Evolutionary conservation across 1,140 invertebrate genomes (phyloP), one percentile per base, ranked within the genome.

Genomic region (Coenobita brevimanus): DNA sequence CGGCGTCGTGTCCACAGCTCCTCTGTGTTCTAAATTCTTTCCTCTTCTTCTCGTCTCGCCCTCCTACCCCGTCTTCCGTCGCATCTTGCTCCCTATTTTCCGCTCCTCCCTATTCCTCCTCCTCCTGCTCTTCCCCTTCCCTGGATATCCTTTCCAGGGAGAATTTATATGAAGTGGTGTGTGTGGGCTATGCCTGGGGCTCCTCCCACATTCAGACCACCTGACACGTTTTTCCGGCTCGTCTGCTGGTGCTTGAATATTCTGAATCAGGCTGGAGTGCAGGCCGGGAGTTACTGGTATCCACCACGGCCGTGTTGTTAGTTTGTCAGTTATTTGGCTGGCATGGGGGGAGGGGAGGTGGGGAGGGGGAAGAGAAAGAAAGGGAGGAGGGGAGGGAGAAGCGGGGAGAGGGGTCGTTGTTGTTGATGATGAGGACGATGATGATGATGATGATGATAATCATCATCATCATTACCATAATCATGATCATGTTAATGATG

Each of bases 361-460:
- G n/a, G 73, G 27, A 76, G 3, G 24, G 27, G 1, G 41, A 0
- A 76, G 41, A 6, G 73, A 38, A 24, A 38, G 36, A 76, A 41
- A 76, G 73, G 24, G 41, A 15, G 46, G 73, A 76, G 73, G 46
- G 73, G 46, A 41, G 13, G 73, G 46, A 41, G 46, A 41, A 76
- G 73, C 36, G 73, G 43, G 69, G 36, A 15, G 21, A 2, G 15
- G 67, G 30, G 71, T 36, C 27, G 41, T 27, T 36, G 71, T 13
- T 10, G n/a, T 10, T 36, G 71, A 75, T 27, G 41, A 38, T 41
- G 73, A 15, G 36, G 24, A 15, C 36, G 73, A 76, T 13, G 43
- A 8, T n/a, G n/a, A n/a, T n/a, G n/a, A n/a, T n/a, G n/a, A n/a
- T n/a, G n/a, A n/a, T n/a, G n/a, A n/a, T n/a, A n/a, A n/a, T n/a